Conservation (phyloP, 2,888 invertebrate species). For the Philereme transversata region DNA sequence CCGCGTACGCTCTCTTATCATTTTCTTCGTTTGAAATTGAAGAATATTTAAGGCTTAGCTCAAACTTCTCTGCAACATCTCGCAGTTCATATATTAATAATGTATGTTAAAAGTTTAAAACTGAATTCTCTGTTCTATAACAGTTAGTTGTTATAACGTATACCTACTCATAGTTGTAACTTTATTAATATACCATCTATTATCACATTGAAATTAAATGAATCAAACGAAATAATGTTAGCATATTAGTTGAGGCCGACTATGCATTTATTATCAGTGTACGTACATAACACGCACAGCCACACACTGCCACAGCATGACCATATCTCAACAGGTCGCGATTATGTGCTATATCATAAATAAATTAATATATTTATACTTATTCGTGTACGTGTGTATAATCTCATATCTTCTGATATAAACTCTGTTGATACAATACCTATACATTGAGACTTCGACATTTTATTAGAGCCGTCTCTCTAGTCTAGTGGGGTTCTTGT, state of each 20-base stretch:
- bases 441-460: conserved; percentile 7
- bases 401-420: conserved; percentile 18
- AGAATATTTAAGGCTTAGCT: conserved; percentile 39
- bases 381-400: conserved; percentile 19
- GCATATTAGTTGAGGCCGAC: neutral
- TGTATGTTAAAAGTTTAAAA: too few species aligned
- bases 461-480: conserved; percentile 1
- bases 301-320: neutral
- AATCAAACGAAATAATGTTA: neutral
- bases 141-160: too few species aligned
- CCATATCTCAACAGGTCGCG: conserved; percentile 21
- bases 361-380: neutral
- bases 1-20: conserved; percentile 76
- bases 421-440: conserved; percentile 9
- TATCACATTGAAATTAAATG: too few species aligned
- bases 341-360: conserved; percentile 9
- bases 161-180: too few species aligned
- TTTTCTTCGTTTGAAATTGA: conserved; percentile 65
- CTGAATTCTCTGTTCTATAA: too few species aligned
- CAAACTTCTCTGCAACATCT: neutral
- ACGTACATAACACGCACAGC: conserved; percentile 5
- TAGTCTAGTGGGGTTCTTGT: too few species aligned
- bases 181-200: too few species aligned
- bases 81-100: too few species aligned
- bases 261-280: conserved; percentile 15